Conservation (phyloP, 1,140 invertebrate genomes). For the Agraylea sexmaculata region DNA sequence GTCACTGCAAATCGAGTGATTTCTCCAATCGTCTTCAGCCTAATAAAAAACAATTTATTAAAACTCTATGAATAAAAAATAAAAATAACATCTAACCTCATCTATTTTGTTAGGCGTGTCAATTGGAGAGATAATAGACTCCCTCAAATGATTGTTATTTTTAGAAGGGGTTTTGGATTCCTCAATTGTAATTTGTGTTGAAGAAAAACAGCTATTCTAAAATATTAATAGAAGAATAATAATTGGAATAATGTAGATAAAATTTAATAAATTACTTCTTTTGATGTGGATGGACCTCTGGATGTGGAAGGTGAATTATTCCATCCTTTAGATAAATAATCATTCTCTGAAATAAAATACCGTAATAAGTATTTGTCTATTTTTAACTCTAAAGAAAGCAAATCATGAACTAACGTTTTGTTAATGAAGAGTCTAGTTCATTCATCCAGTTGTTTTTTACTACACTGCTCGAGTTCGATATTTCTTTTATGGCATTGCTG, state of each 20-base stretch:
- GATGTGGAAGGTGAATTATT: too few relatives aligned
- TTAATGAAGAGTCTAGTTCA: slow-evolving; percentile 7
- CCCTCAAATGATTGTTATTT: slow-evolving; percentile 6
- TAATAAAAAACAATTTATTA: slow-evolving; percentile 2
- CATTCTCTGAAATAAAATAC: too few relatives aligned
- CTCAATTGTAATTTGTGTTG: too few relatives aligned
- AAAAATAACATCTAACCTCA: background rate
- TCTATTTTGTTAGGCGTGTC: slow-evolving; percentile 2
- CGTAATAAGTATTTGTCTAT: too few relatives aligned
- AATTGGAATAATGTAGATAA: too few relatives aligned
- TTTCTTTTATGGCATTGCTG: background rate
- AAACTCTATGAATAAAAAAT: background rate
- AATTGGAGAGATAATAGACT: slow-evolving; percentile 3
- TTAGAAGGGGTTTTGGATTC: too few relatives aligned
- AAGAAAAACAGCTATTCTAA: too few relatives aligned
- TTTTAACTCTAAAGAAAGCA: too few relatives aligned
- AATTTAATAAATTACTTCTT: too few relatives aligned
- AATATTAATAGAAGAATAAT: too few relatives aligned
- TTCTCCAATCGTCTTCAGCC: slow-evolving; percentile 12
- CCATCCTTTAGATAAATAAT: too few relatives aligned
- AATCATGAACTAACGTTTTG: slow-evolving; percentile 6
- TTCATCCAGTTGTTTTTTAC: slow-evolving; percentile 6
- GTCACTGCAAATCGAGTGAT: slow-evolving; percentile 2
- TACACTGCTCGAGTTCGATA: background rate
- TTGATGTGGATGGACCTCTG: too few relatives aligned